A percentile compares a stretch with the other conserved stretches of the same genome.
These are phyloP conservation scores for Epinephelus malabaricus DNA, from an alignment of 2,797 vertebrate genomes.

Conservation along the genomic window DNA sequence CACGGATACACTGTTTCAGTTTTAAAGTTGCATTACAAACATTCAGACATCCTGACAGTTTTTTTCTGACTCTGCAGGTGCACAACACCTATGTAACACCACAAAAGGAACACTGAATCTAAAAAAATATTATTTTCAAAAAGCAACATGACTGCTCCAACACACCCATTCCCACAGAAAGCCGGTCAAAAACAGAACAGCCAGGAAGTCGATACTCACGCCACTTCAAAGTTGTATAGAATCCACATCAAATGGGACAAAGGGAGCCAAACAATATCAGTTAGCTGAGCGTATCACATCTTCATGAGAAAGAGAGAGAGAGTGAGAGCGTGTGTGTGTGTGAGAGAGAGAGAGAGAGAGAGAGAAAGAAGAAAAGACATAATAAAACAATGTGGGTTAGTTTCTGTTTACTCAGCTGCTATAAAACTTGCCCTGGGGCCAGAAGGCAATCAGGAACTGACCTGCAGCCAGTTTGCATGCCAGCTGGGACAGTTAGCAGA, in stretches of 20 bases:
- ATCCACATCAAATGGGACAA: constrained; percentile 42
- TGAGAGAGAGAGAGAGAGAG: not conserved
- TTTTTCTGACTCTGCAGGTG: not conserved
- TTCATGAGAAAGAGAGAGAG: constrained; percentile 23
- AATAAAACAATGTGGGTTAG: constrained; percentile 48
- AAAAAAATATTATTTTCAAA: not conserved
- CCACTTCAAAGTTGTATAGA: constrained; percentile 29
- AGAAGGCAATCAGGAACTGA: constrained; percentile 10
- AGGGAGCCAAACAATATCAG: constrained; percentile 39
- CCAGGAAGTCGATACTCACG: constrained; percentile 28
- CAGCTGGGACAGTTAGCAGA: constrained; percentile 1
- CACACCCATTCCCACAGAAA: not conserved
- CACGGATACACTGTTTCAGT: no score
- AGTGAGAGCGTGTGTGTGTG: not conserved
- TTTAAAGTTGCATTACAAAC: no score
- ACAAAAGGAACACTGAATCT: not conserved
- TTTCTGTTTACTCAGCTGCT: constrained; percentile 72
- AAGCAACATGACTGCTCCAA: not conserved
- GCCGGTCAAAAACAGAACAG: not conserved
- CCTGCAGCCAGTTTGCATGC: constrained; percentile 4
- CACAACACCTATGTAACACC: not conserved
- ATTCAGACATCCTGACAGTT: no score
- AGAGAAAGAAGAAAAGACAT: constrained; percentile 32
- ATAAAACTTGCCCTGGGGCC: constrained; percentile 20
- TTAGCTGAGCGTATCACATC: not conserved